Conservation (phyloP, 1,140 invertebrate species). For the Pentalonia nigronervosa region DNA sequence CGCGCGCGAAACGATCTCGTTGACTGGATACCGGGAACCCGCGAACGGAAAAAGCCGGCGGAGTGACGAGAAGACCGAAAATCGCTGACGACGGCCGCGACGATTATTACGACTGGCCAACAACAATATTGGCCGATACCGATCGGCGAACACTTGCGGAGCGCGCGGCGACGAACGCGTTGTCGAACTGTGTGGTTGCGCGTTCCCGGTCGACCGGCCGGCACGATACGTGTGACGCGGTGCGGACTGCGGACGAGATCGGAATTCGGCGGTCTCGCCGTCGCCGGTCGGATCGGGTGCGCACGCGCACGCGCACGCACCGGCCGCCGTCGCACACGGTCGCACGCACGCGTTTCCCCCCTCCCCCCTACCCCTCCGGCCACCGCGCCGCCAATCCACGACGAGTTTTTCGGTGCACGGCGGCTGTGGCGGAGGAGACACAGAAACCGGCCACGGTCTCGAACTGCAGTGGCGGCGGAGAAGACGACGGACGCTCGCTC, state of each 20-base stretch:
- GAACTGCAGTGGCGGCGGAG: neutral
- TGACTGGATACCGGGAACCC: neutral
- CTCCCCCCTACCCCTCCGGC: neutral
- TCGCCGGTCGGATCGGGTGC: neutral
- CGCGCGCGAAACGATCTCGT: neutral
- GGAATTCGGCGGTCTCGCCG: conserved; percentile 39
- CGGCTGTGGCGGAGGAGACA: neutral
- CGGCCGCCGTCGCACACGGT: neutral
- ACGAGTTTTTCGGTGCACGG: conserved; percentile 3
- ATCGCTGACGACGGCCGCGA: neutral
- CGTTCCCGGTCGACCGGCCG: conserved; percentile 23
- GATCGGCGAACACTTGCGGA: neutral
- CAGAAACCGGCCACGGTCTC: neutral
- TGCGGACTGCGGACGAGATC: conserved; percentile 17
- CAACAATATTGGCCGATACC: neutral
- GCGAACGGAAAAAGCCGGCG: neutral
- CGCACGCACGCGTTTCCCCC: neutral
- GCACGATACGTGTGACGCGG: conserved; percentile 30
- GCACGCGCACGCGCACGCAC: conserved; percentile 19
- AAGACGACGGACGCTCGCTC: neutral
- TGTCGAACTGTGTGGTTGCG: neutral
- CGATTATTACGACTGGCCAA: no score
- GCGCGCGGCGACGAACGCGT: neutral
- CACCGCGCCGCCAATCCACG: no score
- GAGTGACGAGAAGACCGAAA: neutral